Conservation (phyloP, 1,140 invertebrate species). For the Contarinia nasturtii region DNA sequence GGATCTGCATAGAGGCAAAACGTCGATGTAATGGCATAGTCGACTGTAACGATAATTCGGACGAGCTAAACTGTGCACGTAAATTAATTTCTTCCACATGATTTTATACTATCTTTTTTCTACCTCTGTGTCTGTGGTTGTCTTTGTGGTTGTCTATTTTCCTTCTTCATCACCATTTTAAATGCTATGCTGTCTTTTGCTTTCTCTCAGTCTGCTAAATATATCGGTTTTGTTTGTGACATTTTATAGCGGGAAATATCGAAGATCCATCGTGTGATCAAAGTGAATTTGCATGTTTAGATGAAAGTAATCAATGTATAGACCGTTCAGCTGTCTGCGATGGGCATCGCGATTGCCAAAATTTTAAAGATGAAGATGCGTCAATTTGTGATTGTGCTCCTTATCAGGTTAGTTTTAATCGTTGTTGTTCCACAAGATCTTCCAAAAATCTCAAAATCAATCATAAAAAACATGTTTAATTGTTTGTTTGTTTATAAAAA, state of each 20-base stretch:
- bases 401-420: slow-evolving; percentile 20
- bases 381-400: slow-evolving; percentile 21
- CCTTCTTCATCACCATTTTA: no score
- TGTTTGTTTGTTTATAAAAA: no score
- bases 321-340: slow-evolving; percentile 45
- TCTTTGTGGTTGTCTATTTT: no score
- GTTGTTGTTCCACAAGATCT: not conserved
- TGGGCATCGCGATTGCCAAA: slow-evolving; percentile 57
- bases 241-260: not conserved
- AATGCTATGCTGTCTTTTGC: no score
- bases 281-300: slow-evolving; percentile 18
- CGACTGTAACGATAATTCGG: slow-evolving; percentile 54
- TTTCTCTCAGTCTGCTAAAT: no score
- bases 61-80: slow-evolving; percentile 38
- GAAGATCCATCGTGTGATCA: not conserved
- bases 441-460: not conserved
- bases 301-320: slow-evolving; percentile 12
- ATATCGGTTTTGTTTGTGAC: no score
- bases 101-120: no score
- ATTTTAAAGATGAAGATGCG: slow-evolving; percentile 56
- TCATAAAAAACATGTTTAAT: not conserved
- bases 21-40: slow-evolving; percentile 52
- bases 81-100: no score
- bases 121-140: no score
- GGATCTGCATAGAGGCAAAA: slow-evolving; percentile 37